Conservation (phyloP, 2,888 invertebrate genomes). For the Machimus rusticus region DNA sequence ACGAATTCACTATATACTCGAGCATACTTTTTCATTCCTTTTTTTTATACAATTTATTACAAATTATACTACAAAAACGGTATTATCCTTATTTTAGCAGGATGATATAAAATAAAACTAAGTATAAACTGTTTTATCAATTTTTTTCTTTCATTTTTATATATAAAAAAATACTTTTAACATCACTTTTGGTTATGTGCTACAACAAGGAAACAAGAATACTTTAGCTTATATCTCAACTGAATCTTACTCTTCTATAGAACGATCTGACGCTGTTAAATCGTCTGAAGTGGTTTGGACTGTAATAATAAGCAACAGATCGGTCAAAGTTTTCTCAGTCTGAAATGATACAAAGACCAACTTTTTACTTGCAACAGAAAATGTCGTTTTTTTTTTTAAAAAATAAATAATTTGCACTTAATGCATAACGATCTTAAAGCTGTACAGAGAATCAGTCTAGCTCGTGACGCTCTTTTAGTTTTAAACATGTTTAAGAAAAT, state of each 20-base stretch:
- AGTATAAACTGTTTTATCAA: background rate
- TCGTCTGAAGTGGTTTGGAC: constrained; percentile 42
- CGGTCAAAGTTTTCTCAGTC: constrained; percentile 81
- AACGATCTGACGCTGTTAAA: constrained; percentile 6
- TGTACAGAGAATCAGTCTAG: background rate
- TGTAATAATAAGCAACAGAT: constrained; percentile 71
- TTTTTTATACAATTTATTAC: background rate
- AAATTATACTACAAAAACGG: background rate
- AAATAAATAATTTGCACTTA: background rate
- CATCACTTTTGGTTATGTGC: background rate
- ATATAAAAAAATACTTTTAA: background rate
- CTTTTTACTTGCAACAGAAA: constrained; percentile 20
- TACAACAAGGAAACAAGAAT: background rate
- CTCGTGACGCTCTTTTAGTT: background rate
- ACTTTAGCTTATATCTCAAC: background rate
- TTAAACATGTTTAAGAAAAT: background rate
- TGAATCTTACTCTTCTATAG: constrained; percentile 28
- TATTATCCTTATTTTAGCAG: background rate
- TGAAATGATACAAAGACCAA: constrained; percentile 61
- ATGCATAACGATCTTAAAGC: constrained; percentile 8
- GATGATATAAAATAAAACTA: background rate
- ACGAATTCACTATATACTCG: constrained; percentile 39
- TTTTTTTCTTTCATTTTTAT: background rate
- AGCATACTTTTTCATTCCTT: background rate
- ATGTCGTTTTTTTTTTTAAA: background rate